These are phyloP conservation scores for Drosophila albomicans DNA, from an alignment of 1,140 invertebrate species.

Conservation along the genomic window DNA sequence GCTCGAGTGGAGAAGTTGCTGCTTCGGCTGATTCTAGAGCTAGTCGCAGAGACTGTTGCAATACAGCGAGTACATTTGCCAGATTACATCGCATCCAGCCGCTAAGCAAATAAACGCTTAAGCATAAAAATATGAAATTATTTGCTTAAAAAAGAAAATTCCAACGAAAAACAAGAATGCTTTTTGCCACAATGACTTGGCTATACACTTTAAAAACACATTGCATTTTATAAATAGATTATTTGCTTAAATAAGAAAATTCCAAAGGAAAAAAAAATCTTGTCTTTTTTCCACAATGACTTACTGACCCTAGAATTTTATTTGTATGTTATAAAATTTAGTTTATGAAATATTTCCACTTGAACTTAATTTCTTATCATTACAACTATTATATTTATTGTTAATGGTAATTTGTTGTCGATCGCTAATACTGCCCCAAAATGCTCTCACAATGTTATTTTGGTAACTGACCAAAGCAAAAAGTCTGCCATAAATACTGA, in stretches of 20 bases:
- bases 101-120: constrained; percentile 74
- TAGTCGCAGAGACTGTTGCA: constrained; percentile 17
- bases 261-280: too few relatives aligned
- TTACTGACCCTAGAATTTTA: background rate
- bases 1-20: constrained; percentile 65
- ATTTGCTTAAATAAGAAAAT: too few relatives aligned
- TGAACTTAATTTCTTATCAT: background rate
- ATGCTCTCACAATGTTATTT: constrained; percentile 4
- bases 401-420: background rate
- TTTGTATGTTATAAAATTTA: background rate
- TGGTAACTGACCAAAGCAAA: background rate
- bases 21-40: constrained; percentile 23
- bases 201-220: background rate
- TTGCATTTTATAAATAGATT: background rate
- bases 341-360: background rate
- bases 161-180: background rate
- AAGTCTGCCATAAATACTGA: constrained; percentile 72
- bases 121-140: constrained; percentile 82
- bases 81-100: constrained; percentile 63
- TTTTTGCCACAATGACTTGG: background rate
- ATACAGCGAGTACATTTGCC: constrained; percentile 54
- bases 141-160: constrained; percentile 47
- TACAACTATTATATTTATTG: background rate
- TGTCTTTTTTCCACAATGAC: too few relatives aligned
- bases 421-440: background rate